phyloP scores from a whole-genome alignment of 1,140 invertebrate species.

The Copidosoma floridanum region DNA sequence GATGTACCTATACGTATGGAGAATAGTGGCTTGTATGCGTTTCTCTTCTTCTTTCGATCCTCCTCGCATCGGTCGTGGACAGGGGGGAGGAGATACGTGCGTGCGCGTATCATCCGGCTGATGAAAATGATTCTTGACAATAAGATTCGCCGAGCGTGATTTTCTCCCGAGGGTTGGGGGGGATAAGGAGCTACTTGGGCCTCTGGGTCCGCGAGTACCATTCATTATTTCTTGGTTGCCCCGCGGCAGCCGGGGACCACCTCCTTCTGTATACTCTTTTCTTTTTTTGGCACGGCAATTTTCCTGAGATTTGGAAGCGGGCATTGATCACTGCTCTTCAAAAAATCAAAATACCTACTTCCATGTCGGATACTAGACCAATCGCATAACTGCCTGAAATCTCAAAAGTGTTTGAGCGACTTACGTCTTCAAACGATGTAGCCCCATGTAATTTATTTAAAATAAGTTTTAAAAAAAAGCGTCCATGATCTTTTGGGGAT shows the following conservation, averaged over 20 bases:
- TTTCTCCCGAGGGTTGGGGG: too few species aligned
- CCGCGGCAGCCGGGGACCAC: constrained; percentile 1
- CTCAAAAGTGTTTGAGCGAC: constrained; percentile 8
- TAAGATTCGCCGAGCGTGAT: constrained; percentile 14
- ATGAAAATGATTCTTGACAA: constrained; percentile 19
- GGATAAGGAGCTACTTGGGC: constrained; percentile 21
- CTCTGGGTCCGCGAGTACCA: constrained; percentile 16
- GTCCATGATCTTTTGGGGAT: too few species aligned
- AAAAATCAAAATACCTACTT: background rate
- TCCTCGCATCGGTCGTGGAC: too few species aligned
- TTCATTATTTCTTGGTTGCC: constrained; percentile 20
- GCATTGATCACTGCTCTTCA: too few species aligned
- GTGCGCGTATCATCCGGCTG: background rate
- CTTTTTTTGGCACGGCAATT: too few species aligned
- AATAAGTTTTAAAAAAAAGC: too few species aligned
- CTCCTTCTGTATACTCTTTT: background rate
- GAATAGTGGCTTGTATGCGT: too few species aligned
- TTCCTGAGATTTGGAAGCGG: too few species aligned
- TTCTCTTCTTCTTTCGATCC: too few species aligned
- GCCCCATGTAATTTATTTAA: too few species aligned
- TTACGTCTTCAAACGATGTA: constrained; percentile 11
- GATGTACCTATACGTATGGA: too few species aligned
- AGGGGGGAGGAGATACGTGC: background rate
- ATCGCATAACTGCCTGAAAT: too few species aligned
- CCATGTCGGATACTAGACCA: constrained; percentile 5